Evolutionary conservation across 1,140 invertebrate genomes (phyloP), one percentile per base, ranked within the genome.

Genomic region (Atta cephalotes): DNA sequence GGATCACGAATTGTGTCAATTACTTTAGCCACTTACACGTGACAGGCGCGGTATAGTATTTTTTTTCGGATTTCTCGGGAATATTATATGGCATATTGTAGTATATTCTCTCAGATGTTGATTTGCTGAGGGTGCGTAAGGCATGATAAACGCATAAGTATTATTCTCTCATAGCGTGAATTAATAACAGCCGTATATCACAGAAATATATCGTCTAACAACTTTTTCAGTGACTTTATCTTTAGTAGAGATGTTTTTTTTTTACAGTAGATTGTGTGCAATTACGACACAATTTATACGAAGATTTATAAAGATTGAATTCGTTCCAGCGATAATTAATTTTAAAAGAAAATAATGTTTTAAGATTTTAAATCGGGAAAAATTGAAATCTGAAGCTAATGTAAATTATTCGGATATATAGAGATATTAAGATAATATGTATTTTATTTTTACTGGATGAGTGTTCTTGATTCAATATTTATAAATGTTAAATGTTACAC

Each of bases 111-210:
- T 14, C 58, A 25, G 70, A 84, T 76, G 80, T 76, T 84, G 80
- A 84, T 31, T 58, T 62, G 70, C 60, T 51, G 80, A 62, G 25
- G 78, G 31, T 51, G n/a, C 80, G 18, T 28, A n/a, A 14, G 25
- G 56, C 80, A 51, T 76, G 70, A 84, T 84, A 84, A 84, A 84
- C n/a, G 56, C 25, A 31, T 25, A 39, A 70, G 12, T 84, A 84
- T 84, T 84, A 84, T 10, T 72, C 49, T 45, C 80, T 25, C 70
- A 35, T n/a, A 39, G 45, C 80, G n/a, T 76, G 25, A 84, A 76
- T 76, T 84, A 84, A 84, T 84, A 63, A 7, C 56, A 14, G 25
- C 12, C 56, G 56, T 74, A 18, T 51, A 63, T 84, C 70, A 82
- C 18, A 82, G 28, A 84, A 72, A 84, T 76, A 84, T 18, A 62